Conservation (phyloP, 2,888 invertebrate species). For the Dicyrtoma fusca region DNA sequence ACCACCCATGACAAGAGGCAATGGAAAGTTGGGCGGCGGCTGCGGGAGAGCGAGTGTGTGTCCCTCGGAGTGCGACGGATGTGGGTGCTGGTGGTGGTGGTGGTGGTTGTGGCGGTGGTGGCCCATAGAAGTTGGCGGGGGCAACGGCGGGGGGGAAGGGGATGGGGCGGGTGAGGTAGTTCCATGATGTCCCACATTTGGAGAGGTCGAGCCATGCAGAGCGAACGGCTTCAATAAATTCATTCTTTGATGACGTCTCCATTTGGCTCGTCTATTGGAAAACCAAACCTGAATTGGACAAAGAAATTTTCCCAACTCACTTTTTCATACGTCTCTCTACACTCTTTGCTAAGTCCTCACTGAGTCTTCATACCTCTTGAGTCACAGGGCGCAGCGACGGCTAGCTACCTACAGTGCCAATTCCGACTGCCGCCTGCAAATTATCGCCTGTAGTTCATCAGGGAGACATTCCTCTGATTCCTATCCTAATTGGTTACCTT, state of each 20-base stretch:
- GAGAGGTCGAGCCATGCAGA: slow-evolving; percentile 58
- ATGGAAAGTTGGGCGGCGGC: slow-evolving; percentile 57
- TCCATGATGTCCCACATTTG: slow-evolving; percentile 51
- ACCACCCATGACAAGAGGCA: slow-evolving; percentile 75
- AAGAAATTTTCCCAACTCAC: slow-evolving; percentile 45
- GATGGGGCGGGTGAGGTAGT: slow-evolving; percentile 60
- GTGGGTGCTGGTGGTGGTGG: slow-evolving; percentile 68
- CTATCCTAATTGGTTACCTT: too few species aligned
- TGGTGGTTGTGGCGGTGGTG: slow-evolving; percentile 61
- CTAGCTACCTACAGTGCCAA: too few species aligned
- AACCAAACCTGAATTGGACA: slow-evolving; percentile 88
- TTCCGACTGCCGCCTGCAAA: too few species aligned
- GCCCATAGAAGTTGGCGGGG: slow-evolving; percentile 23
- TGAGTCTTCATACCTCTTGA: too few species aligned
- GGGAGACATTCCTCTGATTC: too few species aligned
- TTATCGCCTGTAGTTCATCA: too few species aligned
- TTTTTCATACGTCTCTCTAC: slow-evolving; percentile 30
- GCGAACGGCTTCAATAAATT: slow-evolving; percentile 81
- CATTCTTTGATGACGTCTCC: slow-evolving; percentile 96
- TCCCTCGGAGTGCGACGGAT: slow-evolving; percentile 62
- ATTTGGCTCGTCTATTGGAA: slow-evolving; percentile 99
- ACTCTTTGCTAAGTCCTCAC: not conserved
- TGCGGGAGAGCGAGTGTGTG: slow-evolving; percentile 59
- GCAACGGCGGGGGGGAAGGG: slow-evolving; percentile 65
- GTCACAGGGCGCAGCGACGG: too few species aligned